These are phyloP conservation scores for Microvelia longipes DNA, from an alignment of 1,140 invertebrate species.

Conservation along the genomic window DNA sequence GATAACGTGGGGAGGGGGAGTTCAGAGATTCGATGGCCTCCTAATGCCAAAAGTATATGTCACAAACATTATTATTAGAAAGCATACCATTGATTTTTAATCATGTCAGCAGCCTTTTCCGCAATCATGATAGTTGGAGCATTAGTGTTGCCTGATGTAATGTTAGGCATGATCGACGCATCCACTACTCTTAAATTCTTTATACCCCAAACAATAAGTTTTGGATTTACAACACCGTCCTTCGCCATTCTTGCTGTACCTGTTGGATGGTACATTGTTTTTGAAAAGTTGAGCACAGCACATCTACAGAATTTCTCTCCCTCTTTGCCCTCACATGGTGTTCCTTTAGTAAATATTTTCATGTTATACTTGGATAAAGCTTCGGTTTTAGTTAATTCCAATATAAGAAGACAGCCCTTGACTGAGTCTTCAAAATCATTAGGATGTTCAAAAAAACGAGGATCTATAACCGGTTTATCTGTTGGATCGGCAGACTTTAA, in stretches of 20 bases:
- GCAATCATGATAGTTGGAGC: constrained; percentile 52
- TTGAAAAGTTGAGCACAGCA: neutral
- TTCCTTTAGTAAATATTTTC: constrained; percentile 46
- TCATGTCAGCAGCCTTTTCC: constrained; percentile 49
- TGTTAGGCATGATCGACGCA: constrained; percentile 49
- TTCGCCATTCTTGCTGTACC: neutral
- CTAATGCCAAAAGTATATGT: no score
- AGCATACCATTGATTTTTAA: constrained; percentile 37
- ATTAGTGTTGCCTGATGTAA: constrained; percentile 45
- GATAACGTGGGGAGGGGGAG: no score
- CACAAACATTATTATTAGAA: neutral
- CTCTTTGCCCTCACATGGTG: constrained; percentile 49
- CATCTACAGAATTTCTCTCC: neutral
- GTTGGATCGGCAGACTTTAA: neutral
- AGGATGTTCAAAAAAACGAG: neutral
- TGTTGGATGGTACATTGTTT: constrained; percentile 33
- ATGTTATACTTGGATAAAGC: neutral
- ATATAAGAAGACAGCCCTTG: neutral
- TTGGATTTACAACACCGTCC: constrained; percentile 45
- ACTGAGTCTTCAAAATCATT: constrained; percentile 1
- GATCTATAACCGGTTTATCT: constrained; percentile 10
- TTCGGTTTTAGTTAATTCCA: neutral
- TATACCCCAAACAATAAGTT: constrained; percentile 50
- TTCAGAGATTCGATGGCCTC: no score
- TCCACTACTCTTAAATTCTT: constrained; percentile 54